Evolutionary conservation across 2,113 vertebrate species (phyloP).

Genomic region (Paralichthys olivaceus): DNA sequence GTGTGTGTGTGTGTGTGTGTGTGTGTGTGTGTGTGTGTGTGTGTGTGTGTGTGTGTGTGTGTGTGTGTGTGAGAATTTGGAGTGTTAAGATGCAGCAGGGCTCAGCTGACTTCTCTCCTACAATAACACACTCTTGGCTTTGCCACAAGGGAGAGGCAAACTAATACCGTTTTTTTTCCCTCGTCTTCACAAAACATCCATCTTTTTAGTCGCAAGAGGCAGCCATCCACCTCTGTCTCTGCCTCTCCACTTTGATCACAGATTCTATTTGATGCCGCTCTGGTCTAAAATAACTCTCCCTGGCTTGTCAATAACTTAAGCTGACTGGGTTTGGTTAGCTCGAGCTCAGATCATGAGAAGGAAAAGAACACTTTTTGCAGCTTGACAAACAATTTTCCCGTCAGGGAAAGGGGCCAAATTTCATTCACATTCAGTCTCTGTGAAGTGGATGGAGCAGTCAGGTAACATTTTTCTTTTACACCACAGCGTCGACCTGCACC

Average conservation of each 20-base stretch:
- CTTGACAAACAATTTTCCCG: constrained; percentile 60
- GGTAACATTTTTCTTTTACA: constrained; percentile 23
- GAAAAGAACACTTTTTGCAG: constrained; percentile 53
- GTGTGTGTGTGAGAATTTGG: constrained; percentile 28
- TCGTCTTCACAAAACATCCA: constrained; percentile 63
- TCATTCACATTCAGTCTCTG: constrained; percentile 19
- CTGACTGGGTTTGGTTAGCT: constrained; percentile 73
- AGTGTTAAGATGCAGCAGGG: constrained; percentile 53
- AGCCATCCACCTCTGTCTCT: constrained; percentile 71
- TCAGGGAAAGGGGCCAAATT: constrained; percentile 17
- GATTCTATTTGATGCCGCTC: constrained; percentile 81
- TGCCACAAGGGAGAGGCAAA: constrained; percentile 70
- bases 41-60: constrained; percentile 30
- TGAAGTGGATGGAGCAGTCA: constrained; percentile 40
- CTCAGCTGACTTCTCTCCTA: constrained; percentile 68
- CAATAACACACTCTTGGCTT: constrained; percentile 68
- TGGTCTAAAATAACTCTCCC: constrained; percentile 73
- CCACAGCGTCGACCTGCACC: not conserved
- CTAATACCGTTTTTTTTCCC: constrained; percentile 57
- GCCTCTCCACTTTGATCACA: constrained; percentile 76
- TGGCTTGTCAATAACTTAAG: constrained; percentile 76
- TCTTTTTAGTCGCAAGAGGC: constrained; percentile 69
- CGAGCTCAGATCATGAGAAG: constrained; percentile 46
- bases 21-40: constrained; percentile 34
- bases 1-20: constrained; percentile 22